A percentile compares a stretch with the other conserved stretches of the same genome.
phyloP scores from a whole-genome alignment of 2,888 invertebrate species.

The Entomobrya proxima region DNA sequence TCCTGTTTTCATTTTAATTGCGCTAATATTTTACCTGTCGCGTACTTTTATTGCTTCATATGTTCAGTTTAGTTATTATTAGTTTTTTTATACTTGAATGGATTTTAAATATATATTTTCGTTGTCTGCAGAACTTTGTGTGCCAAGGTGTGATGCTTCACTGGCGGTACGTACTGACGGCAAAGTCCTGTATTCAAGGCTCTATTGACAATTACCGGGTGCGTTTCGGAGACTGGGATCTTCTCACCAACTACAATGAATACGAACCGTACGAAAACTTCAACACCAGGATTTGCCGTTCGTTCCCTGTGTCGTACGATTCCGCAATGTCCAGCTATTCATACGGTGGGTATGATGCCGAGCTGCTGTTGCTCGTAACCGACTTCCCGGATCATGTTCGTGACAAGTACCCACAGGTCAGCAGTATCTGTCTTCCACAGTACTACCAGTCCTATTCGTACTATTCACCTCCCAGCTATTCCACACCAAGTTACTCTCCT shows the following conservation, averaged over 20 bases:
- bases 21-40: too few relatives aligned
- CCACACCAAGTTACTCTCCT: slow-evolving; percentile 39
- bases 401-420: slow-evolving; percentile 71
- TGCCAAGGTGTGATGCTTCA: slow-evolving; percentile 70
- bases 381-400: slow-evolving; percentile 48
- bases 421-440: slow-evolving; percentile 70
- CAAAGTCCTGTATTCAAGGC: slow-evolving; percentile 60
- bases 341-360: slow-evolving; percentile 46
- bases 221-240: slow-evolving; percentile 72
- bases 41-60: not conserved
- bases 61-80: too few relatives aligned
- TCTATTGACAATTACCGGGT: slow-evolving; percentile 65
- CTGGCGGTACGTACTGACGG: slow-evolving; percentile 62
- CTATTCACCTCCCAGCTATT: slow-evolving; percentile 51
- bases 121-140: slow-evolving; percentile 66
- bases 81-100: not conserved
- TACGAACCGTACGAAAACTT: slow-evolving; percentile 72
- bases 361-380: slow-evolving; percentile 47
- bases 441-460: slow-evolving; percentile 59
- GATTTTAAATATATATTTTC: not conserved
- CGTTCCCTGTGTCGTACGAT: slow-evolving; percentile 71
- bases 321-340: slow-evolving; percentile 49
- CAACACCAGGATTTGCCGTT: slow-evolving; percentile 63
- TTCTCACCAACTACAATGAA: slow-evolving; percentile 72
- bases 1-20: too few relatives aligned